Base-by-base conservation (phyloP, 2,888 invertebrate species). In the Orthosia gracilis region DNA sequence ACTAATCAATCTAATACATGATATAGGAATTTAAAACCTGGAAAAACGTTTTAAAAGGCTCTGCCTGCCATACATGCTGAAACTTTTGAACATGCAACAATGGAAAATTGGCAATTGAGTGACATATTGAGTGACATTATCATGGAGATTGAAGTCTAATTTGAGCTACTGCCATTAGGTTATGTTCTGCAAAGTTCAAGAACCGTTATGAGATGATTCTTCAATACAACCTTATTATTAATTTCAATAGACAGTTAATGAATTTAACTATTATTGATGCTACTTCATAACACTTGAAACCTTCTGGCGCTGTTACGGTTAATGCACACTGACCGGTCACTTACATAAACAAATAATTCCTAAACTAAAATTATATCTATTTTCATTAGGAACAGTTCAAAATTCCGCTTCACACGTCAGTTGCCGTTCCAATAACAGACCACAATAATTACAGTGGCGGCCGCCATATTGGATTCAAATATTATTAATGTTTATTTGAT, bases 401-500 rank as follows among this genome's bases (percentile, higher is more conserved):
- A 66, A 69, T 70, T 78, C 77, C 71, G 76, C 81, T 85, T 85
- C 87, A 85, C 86, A 87, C 81, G 86, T 83, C 87, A 83, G 87
- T 81, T 87, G 86, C 86, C 81, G 88, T 84, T 83, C 87, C 81
- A 80, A 84, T 76, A 84, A 85, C 87, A 88, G 73, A 59, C 73
- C 73, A 78, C 79, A 75, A 76, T 87, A 87, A 87, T 87, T 84
- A 86, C 80, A 62, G 62, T 67, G 75, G 71, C 57, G 75, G 50
- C 72, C 65, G 76, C 86, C 68, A 82, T 82, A 80, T 86, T 86
- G 80, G 78, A 74, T 74, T 69, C 57, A 74, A 87, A 86, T 76
- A 85, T 76, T 86, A 86, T 87, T 88, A 84, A 87, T 87, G 87
- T 87, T 86, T 87, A 86, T 87, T 88, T 87, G 86, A 87, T 86